Base-by-base conservation (phyloP, 1,140 invertebrate genomes). In the Ips nitidus region DNA sequence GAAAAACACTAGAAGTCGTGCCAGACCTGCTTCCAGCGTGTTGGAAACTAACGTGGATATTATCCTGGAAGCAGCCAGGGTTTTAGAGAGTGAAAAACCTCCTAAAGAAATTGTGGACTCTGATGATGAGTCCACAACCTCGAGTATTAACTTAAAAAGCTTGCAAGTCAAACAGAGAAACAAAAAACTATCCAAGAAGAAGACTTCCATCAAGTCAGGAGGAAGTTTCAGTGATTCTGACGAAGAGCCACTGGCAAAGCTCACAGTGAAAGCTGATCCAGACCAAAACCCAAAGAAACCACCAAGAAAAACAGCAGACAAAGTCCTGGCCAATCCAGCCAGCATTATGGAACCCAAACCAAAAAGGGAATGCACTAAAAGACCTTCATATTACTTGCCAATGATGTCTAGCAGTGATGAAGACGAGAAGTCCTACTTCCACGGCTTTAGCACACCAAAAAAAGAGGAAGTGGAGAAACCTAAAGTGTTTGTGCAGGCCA, bases 181-280 rank as follows among this genome's bases (percentile, higher is more conserved):
- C 22, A 76, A 75, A 67, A 75, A 75, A 57, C 72, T 70, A 5
- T 66, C 70, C 1, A 74, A 75, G 60, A 76, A 70, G 4, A 74
- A 74, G 45, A 42, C 68, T 5, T 60, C 63, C 8, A 63, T 62
- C 22, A 74, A 75, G 68, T 63, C 45, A 0, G 68, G 70, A 39
- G 45, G 41, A 43, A 83, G 78, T 71, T 86, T 85, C 59, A 86
- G 83, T 74, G 85, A 86, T 75, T 86, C 85, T 8, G 85, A 86
- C 75, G 85, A 86, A 73, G 85, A 86, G 74, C 84, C 85, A 37
- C 69, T 86, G 56, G 82, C 83, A 8, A 86, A 85, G 75, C 75
- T 84, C 66, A 80, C 74, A 6, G 72, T 78, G 60, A 73, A 70
- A 63, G 61, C 22, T 53, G 52, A 67, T 43, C 6, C 53, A 60